These are phyloP conservation scores for Argentina silus DNA, from an alignment of 2,797 vertebrate species.

Conservation along the genomic window DNA sequence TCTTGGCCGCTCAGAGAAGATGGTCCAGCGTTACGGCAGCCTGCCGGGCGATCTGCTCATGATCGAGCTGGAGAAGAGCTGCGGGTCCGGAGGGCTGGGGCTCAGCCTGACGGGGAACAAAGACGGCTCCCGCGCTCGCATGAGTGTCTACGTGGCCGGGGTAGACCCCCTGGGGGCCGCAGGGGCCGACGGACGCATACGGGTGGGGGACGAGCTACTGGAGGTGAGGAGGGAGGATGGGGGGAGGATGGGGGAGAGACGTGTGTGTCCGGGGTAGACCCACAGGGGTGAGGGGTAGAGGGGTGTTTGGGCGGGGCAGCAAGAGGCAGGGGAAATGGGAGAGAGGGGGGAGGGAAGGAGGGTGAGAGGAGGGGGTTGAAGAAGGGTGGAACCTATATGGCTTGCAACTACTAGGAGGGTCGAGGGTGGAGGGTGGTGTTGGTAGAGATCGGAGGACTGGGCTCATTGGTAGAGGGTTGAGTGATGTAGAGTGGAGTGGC, in stretches of 20 bases:
- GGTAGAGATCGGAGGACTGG: background rate
- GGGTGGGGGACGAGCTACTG: conserved; percentile 90
- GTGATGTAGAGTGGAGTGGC: too few relatives aligned
- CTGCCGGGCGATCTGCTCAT: conserved; percentile 87
- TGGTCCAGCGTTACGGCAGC: conserved; percentile 87
- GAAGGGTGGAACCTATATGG: background rate
- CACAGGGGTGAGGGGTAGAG: too few relatives aligned
- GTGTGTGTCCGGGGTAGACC: too few relatives aligned
- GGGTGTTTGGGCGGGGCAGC: conserved; percentile 19
- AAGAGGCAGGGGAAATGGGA: too few relatives aligned
- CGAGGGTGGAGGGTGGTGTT: background rate
- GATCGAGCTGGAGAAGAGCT: conserved; percentile 91
- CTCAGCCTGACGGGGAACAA: conserved; percentile 88
- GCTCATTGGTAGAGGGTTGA: background rate
- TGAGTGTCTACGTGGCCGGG: conserved; percentile 89
- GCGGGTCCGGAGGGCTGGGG: conserved; percentile 83
- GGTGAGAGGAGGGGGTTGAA: background rate
- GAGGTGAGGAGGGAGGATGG: conserved; percentile 79
- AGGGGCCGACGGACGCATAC: conserved; percentile 86
- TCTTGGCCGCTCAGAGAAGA: conserved; percentile 84
- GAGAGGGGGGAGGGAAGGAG: background rate
- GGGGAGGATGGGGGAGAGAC: background rate
- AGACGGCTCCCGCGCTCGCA: conserved; percentile 83
- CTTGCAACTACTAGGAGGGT: background rate
- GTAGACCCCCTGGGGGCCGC: conserved; percentile 89